Conservation (phyloP, 2,888 invertebrate species). For the Psococerastis gibbosa region DNA sequence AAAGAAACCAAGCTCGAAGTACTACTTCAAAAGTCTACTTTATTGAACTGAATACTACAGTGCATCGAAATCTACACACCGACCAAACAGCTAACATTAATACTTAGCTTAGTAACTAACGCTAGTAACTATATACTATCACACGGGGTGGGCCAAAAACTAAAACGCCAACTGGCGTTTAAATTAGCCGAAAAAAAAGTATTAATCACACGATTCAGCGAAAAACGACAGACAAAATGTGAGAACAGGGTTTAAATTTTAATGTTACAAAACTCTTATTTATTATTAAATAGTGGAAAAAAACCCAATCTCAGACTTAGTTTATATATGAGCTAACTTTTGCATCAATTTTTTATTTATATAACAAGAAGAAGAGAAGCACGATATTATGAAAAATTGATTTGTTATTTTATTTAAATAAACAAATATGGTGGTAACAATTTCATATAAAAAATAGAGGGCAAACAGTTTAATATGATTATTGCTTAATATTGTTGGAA, state of each 20-base stretch:
- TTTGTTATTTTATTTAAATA: background rate
- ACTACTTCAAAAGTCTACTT: background rate
- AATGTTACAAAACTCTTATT: too few species aligned
- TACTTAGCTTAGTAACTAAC: background rate
- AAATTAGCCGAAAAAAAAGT: too few species aligned
- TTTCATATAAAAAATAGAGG: background rate
- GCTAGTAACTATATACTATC: background rate
- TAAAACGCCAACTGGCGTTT: too few species aligned
- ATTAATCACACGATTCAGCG: too few species aligned
- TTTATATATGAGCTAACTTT: background rate
- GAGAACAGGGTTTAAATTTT: too few species aligned
- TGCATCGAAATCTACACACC: background rate
- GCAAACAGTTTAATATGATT: background rate
- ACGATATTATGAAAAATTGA: too few species aligned
- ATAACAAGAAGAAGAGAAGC: background rate
- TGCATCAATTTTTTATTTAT: background rate
- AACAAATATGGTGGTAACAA: background rate
- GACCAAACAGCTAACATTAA: background rate
- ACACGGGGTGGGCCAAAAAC: too few species aligned
- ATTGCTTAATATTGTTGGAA: too few species aligned
- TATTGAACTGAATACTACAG: background rate
- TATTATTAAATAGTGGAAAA: too few species aligned
- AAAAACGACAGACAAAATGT: too few species aligned
- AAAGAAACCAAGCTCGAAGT: background rate
- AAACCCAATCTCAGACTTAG: too few species aligned